These are phyloP conservation scores for Mizuhopecten yessoensis DNA, from an alignment of 1,140 invertebrate species.

Conservation along the genomic window DNA sequence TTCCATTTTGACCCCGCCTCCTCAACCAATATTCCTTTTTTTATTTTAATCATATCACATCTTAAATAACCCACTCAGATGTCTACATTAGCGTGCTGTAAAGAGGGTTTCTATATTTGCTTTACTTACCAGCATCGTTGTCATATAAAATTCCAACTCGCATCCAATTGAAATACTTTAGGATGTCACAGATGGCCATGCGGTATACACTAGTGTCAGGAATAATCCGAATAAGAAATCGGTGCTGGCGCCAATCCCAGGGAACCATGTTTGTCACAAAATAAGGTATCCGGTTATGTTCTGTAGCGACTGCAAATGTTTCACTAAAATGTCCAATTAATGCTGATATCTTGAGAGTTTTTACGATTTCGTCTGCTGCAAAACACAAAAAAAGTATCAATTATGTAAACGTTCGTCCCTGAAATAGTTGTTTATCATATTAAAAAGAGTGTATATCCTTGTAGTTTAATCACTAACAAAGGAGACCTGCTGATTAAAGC, in stretches of 20 bases:
- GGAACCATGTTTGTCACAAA: constrained; percentile 73
- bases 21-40: too few relatives aligned
- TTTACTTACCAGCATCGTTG: constrained; percentile 65
- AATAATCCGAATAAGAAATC: constrained; percentile 70
- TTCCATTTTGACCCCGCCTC: too few relatives aligned
- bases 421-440: too few relatives aligned
- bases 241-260: constrained; percentile 46
- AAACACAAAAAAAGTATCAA: constrained; percentile 41
- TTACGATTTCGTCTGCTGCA: constrained; percentile 48
- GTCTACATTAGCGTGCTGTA: too few relatives aligned
- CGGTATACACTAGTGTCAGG: constrained; percentile 65
- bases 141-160: constrained; percentile 72
- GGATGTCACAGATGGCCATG: constrained; percentile 67
- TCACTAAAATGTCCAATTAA: constrained; percentile 71
- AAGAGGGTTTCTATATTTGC: too few relatives aligned
- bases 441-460: too few relatives aligned
- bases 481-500: too few relatives aligned
- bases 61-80: too few relatives aligned
- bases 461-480: too few relatives aligned
- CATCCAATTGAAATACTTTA: constrained; percentile 67
- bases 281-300: constrained; percentile 69
- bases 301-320: constrained; percentile 66
- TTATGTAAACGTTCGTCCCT: too few relatives aligned
- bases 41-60: too few relatives aligned
- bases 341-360: constrained; percentile 54